A percentile compares a stretch with the other conserved stretches of the same genome.
Conservation (phyloP, 2,113 vertebrate genomes). For the human region GRCh38 chr11:123443001-123443500, state of each 20-base stretch:
- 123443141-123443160: too few species aligned
- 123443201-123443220: not conserved
- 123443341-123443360: not conserved
- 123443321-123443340: not conserved
- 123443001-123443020: too few species aligned
- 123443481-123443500: not conserved
- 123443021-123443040: too few species aligned
- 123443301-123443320: not conserved
- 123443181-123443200: not conserved
- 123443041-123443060: too few species aligned
- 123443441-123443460: not conserved
- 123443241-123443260: not conserved
- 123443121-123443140: too few species aligned
- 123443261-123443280: not conserved
- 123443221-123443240: not conserved
- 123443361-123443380: not conserved
- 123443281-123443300: not conserved
- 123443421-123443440: not conserved
- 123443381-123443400: not conserved
- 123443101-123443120: too few species aligned
- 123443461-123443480: not conserved
- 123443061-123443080: too few species aligned
- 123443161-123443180: too few species aligned
- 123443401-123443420: not conserved
- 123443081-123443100: too few species aligned